Base-by-base conservation (phyloP, 1,140 invertebrate species). In the Listronotus oregonensis region DNA sequence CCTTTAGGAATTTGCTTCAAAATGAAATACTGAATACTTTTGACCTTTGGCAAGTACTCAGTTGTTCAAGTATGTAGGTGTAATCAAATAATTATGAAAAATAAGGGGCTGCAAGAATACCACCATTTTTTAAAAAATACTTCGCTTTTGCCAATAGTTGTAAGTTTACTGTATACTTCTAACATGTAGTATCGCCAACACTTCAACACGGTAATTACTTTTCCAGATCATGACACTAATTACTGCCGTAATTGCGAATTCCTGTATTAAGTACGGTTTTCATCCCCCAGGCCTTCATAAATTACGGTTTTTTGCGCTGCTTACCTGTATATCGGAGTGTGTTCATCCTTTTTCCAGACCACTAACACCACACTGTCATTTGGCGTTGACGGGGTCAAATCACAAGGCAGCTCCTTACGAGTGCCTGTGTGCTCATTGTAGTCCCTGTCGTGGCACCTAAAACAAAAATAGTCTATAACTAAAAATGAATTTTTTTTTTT, bases 341-440 rank as follows among this genome's bases (percentile, higher is more conserved):
- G 80, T 59, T 87, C 86, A 70, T 83, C 83, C 66, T 85, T 86
- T 75, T 89, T 89, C 87, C 87, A 89, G 14, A 88, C 83, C 40
- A 89, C 86, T 32, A 89, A 80, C 27, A 87, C 81, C 27, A 85
- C 85, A 0, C 82, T 84, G 71, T 85, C 84, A 66, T 85, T 84
- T 10, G 79, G 78, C 52, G 82, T 76, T 5, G 85, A 84, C 8
- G 86, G 80, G 49, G 80, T 81, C 51, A 88, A 84, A 73, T 89
- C 86, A 72, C 87, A 89, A 0, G 87, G 87, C 18, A 89, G 76
- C 27, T 85, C 58, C 81, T 80, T 37, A 85, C 80, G 43, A 89
- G 83, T 14, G 86, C 87, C 68, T 82, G 82, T 12, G 85, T 80
- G 59, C 46, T 57, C 18, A 43, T n/a, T 8, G 37, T 57, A n/a